phyloP scores from a whole-genome alignment of 2,888 invertebrate species.

The Labia minor region DNA sequence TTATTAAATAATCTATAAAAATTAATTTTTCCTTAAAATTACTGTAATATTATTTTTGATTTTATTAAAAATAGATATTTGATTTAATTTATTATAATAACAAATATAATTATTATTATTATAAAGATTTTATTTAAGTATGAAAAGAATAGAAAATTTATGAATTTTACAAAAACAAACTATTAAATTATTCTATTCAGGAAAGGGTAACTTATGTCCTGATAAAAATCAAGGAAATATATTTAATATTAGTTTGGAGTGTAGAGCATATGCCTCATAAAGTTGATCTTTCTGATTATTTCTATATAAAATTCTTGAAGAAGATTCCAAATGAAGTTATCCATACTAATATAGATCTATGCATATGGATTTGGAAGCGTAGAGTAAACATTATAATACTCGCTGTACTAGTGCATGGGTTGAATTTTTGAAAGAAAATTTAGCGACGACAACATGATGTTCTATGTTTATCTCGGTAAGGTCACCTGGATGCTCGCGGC shows the following conservation, averaged over 20 bases:
- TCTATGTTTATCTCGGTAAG: conserved; percentile 1
- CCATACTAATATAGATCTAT: neutral
- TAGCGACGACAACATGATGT: neutral
- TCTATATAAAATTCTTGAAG: neutral
- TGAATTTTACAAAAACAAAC: too few relatives aligned
- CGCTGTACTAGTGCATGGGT: neutral
- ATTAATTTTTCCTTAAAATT: too few relatives aligned
- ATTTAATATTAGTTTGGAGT: conserved; percentile 1
- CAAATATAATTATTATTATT: too few relatives aligned
- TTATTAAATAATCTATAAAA: too few relatives aligned
- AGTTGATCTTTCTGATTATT: neutral
- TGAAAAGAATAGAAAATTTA: too few relatives aligned
- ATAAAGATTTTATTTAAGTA: too few relatives aligned
- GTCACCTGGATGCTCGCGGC: neutral
- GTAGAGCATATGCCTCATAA: neutral
- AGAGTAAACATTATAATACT: neutral
- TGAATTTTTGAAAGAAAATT: neutral
- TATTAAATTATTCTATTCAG: too few relatives aligned
- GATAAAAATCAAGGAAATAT: neutral
- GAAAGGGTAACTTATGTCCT: too few relatives aligned
- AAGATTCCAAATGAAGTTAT: neutral
- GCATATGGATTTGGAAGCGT: neutral
- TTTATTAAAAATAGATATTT: too few relatives aligned
- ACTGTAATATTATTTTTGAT: too few relatives aligned
- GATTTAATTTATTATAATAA: too few relatives aligned